Evolutionary conservation across 2,797 vertebrate species (phyloP).

Genomic region (Pangasius larnaudii): DNA sequence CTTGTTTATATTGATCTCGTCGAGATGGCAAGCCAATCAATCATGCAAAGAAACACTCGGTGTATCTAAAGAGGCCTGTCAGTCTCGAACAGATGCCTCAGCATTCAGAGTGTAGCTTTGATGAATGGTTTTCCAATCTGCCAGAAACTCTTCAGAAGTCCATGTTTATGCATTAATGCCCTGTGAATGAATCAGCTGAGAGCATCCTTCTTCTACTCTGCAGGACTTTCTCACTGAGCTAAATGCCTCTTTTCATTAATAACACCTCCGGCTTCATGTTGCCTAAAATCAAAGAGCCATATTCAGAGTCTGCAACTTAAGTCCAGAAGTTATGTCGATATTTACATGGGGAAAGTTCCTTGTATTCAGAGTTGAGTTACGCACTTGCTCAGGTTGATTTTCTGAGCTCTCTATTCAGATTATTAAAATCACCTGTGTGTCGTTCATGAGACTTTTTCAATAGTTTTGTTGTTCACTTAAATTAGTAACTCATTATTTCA

Average conservation of each 20-base stretch:
- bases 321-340: background rate
- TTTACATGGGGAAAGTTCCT: background rate
- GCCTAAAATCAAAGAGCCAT: background rate
- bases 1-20: slow-evolving; percentile 58
- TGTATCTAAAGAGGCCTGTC: slow-evolving; percentile 47
- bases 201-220: background rate
- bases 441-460: background rate
- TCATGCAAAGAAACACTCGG: slow-evolving; percentile 35
- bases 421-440: background rate
- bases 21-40: slow-evolving; percentile 53
- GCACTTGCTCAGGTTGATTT: background rate
- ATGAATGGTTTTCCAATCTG: slow-evolving; percentile 17
- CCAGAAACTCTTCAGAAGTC: background rate
- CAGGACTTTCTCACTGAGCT: background rate
- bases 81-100: slow-evolving; percentile 34
- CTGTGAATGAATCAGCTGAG: background rate
- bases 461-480: background rate
- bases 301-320: background rate
- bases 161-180: slow-evolving; percentile 19
- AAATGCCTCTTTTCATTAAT: background rate
- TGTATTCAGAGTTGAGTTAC: background rate
- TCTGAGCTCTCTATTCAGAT: background rate
- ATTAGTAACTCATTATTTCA: background rate
- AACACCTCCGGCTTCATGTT: background rate
- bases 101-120: slow-evolving; percentile 13